phyloP scores from a whole-genome alignment of 2,888 invertebrate species.

The Plebejus argus region DNA sequence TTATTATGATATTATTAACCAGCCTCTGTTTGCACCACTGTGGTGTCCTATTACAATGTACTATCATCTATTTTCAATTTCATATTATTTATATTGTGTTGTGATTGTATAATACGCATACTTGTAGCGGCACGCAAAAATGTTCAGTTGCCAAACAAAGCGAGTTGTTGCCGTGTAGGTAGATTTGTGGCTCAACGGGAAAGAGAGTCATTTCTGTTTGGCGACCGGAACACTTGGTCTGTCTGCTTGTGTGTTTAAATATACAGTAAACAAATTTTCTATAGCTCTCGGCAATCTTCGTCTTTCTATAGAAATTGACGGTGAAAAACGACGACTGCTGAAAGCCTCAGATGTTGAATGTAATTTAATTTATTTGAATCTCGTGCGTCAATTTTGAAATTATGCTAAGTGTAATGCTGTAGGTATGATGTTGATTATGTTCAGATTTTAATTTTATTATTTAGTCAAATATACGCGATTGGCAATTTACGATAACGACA shows the following conservation, averaged over 20 bases:
- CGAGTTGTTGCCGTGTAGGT: no score
- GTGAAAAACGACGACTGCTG: neutral
- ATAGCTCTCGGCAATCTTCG: neutral
- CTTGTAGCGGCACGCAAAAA: neutral
- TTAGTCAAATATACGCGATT: conserved; percentile 12
- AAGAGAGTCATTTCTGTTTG: no score
- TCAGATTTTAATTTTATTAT: conserved; percentile 24
- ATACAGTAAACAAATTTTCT: neutral
- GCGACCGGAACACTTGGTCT: neutral
- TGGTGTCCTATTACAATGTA: neutral
- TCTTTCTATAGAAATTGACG: neutral
- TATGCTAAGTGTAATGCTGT: conserved; percentile 6
- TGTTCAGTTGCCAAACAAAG: no score
- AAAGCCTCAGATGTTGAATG: neutral
- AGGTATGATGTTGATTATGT: conserved; percentile 9
- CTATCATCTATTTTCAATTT: neutral
- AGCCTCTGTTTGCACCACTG: neutral
- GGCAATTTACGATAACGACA: conserved; percentile 5
- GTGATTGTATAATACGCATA: neutral
- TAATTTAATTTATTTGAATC: conserved; percentile 23
- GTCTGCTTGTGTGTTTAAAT: neutral
- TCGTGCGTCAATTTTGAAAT: conserved; percentile 19
- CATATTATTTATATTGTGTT: neutral
- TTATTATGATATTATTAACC: neutral
- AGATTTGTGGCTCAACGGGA: no score